These are phyloP conservation scores for Trachelus stipa DNA, from an alignment of 2,888 invertebrate species.

Conservation along the genomic window DNA sequence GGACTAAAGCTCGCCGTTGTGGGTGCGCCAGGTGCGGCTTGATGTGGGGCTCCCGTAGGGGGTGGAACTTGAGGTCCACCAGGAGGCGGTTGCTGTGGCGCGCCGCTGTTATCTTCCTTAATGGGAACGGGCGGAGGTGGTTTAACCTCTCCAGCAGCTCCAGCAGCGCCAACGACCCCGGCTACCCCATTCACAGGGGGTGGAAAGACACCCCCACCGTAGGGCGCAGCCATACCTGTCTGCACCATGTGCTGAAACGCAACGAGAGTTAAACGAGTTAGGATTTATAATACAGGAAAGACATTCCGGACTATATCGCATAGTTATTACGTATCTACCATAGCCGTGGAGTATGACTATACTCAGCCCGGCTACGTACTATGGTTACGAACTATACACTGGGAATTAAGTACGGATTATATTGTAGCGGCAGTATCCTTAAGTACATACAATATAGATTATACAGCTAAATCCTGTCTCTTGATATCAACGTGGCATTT, in stretches of 20 bases:
- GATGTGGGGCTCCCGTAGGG: slow-evolving; percentile 55
- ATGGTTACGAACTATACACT: background rate
- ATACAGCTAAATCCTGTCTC: background rate
- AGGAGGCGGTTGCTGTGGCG: slow-evolving; percentile 63
- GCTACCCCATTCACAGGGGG: slow-evolving; percentile 70
- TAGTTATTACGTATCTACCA: background rate
- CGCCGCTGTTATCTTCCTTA: slow-evolving; percentile 62
- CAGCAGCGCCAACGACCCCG: slow-evolving; percentile 67
- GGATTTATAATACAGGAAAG: slow-evolving; percentile 4
- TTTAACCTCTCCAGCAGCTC: slow-evolving; percentile 68
- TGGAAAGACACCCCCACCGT: slow-evolving; percentile 72
- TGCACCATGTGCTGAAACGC: slow-evolving; percentile 92
- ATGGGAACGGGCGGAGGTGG: slow-evolving; percentile 61
- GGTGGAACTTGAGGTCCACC: slow-evolving; percentile 65
- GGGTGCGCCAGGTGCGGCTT: slow-evolving; percentile 56
- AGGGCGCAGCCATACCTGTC: slow-evolving; percentile 86
- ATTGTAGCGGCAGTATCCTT: background rate
- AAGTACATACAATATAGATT: background rate
- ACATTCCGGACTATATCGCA: background rate
- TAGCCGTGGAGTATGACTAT: background rate
- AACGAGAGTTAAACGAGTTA: slow-evolving; percentile 42
- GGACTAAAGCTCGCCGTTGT: slow-evolving; percentile 68
- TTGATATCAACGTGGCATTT: background rate
- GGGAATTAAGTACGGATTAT: background rate
- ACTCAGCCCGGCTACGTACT: background rate